Evolutionary conservation across 2,797 vertebrate species (phyloP).

Genomic region (Ibycter americanus): DNA sequence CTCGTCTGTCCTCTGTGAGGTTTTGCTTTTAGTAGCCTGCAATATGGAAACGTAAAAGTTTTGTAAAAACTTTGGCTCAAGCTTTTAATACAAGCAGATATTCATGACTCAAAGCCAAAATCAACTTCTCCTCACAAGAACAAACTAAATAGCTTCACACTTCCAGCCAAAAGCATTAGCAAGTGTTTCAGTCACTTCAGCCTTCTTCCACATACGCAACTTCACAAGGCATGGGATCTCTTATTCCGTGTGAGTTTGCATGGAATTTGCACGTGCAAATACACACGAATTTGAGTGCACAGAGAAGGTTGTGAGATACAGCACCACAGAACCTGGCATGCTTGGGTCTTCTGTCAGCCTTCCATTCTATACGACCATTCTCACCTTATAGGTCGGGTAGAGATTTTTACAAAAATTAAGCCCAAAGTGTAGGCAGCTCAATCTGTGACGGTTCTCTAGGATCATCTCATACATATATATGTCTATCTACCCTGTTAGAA

Average conservation of each 20-base stretch:
- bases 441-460: neutral
- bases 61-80: neutral
- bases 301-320: neutral
- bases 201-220: neutral
- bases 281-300: neutral
- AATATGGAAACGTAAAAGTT: neutral
- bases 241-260: too few relatives aligned
- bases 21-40: neutral
- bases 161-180: neutral
- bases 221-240: neutral
- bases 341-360: neutral
- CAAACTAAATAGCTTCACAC: neutral
- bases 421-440: neutral
- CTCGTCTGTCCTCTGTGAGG: neutral
- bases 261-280: too few relatives aligned
- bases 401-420: neutral
- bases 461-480: rapidly evolving
- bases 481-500: neutral
- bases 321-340: neutral
- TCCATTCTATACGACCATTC: neutral
- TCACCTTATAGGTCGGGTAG: neutral
- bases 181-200: rapidly evolving
- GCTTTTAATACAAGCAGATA: neutral
- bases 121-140: neutral
- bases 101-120: neutral